These are phyloP conservation scores for Antheraea pernyi DNA, from an alignment of 1,140 invertebrate species.

Conservation along the genomic window DNA sequence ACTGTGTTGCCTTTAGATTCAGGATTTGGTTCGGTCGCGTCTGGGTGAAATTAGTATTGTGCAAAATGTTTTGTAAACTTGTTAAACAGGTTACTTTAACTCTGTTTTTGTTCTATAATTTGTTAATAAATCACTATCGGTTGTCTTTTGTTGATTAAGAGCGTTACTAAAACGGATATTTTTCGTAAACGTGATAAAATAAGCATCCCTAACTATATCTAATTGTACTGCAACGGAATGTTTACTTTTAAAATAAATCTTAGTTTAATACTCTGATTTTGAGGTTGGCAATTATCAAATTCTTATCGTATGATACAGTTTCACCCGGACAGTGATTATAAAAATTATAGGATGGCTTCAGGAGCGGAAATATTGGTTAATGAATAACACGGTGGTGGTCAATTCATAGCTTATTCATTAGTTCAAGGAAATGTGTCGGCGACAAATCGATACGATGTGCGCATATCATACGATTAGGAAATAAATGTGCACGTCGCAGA, in stretches of 20 bases:
- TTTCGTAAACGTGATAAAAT: neutral
- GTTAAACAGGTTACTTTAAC: neutral
- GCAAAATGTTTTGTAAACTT: neutral
- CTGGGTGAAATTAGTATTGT: constrained; percentile 3
- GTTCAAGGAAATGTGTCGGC: constrained; percentile 1
- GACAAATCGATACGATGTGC: neutral
- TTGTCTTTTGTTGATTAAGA: neutral
- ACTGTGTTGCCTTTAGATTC: neutral
- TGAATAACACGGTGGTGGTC: constrained; percentile 18
- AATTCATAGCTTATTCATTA: constrained; percentile 15
- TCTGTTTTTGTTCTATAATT: neutral
- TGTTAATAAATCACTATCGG: neutral
- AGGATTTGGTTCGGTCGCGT: neutral
- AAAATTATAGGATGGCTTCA: neutral
- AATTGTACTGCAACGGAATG: too few species aligned
- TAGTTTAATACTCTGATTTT: too few species aligned
- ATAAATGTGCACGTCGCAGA: too few species aligned
- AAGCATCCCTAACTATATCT: neutral
- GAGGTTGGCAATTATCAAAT: too few species aligned
- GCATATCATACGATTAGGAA: neutral
- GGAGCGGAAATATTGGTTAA: neutral
- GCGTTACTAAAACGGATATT: neutral
- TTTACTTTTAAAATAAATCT: too few species aligned
- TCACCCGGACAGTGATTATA: neutral
- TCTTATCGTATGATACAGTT: neutral